Base-by-base conservation (phyloP, 2,113 vertebrate species). In the Hippocampus abdominalis region DNA sequence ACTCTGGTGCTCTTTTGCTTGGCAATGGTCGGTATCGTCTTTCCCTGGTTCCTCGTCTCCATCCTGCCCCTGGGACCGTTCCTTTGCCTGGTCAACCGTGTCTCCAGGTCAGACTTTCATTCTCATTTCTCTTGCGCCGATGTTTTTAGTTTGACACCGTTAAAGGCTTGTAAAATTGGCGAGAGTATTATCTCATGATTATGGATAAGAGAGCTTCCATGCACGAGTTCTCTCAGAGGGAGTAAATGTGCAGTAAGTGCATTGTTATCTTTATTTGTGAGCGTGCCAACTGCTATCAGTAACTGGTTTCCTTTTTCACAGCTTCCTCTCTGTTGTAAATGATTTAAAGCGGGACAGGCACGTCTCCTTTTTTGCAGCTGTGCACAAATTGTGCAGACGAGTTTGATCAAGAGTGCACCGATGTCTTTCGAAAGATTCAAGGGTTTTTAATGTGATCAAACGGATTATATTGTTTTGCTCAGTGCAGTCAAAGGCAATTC, bases 31-130 rank as follows among this genome's bases (percentile, higher is more conserved):
- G 81, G 90, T 63, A 69, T 87, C 1, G 85, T 94, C 74, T 94
- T 94, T 73, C 94, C 94, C 9, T 94, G 92, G 92, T 94, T 94
- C 78, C 89, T 94, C 62, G 39, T 94, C 66, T 91, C 91, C 73
- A 87, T 93, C 67, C 11, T 93, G 69, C 93, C 93, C 3, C 77
- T 94, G 27, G 87, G 85, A 65, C 77, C 68, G 44, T 89, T 93
- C 75, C 92, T 94, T 78, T 92, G 56, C 72, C 9, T 93, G 21
- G 74, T 93, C 77, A 93, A 92, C 76, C 89, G 81, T 60, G 85
- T 92, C 66, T 92, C 91, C 86, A 93, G 92, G 93, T 94, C 63
- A 87, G 90, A 62, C 59, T 71, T n/a, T 65, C 44, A 42, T 27
- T 23, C 25, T 0, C 16, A 39, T 23, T 15, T 67, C 0, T 56